Evolutionary conservation across 2,888 invertebrate genomes (phyloP), one percentile per base, ranked within the genome.

Genomic region (Polymixis lichenea): DNA sequence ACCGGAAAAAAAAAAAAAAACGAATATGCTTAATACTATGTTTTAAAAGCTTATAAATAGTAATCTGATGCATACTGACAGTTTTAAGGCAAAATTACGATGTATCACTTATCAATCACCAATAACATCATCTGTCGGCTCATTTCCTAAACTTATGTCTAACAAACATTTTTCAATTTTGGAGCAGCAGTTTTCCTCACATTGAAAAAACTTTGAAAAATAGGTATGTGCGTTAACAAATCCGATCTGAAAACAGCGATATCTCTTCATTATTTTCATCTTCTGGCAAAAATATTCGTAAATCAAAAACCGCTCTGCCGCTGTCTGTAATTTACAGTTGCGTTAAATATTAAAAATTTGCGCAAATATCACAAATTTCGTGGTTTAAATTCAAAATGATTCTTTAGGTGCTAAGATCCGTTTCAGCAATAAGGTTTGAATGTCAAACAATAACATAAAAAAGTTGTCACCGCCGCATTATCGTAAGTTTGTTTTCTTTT

Each of bases 321-420:
- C 53, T 72, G n/a, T 64, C 17, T 56, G 28, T 66, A 81, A 77
- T 72, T 82, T 77, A 77, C 60, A 51, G 58, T 60, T 61, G 60
- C 19, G 49, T 56, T 58, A 82, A 81, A 70, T 70, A 73, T 66
- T 53, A 8, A 25, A 58, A n/a, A n/a, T 55, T 49, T 15, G 55
- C 17, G 60, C n/a, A 71, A 79, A 69, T 19, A 53, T n/a, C 28
- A 55, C 49, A 15, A 71, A 55, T 61, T 46, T 49, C 32, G 75
- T 55, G 51, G n/a, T 82, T 76, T 55, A 51, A n/a, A 55, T 22
- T 58, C 15, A 64, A 62, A 66, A 46, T 38, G 2, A 38, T 38
- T 53, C 7, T 58, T 32, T 51, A 28, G 17, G 9, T 25, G 38
- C 9, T 17, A 43, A 64, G n/a, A 75, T 51, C 17, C 9, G 38